Evolutionary conservation across 1,140 invertebrate species (phyloP), one percentile per base, ranked within the genome.

Genomic region (Samia ricini): DNA sequence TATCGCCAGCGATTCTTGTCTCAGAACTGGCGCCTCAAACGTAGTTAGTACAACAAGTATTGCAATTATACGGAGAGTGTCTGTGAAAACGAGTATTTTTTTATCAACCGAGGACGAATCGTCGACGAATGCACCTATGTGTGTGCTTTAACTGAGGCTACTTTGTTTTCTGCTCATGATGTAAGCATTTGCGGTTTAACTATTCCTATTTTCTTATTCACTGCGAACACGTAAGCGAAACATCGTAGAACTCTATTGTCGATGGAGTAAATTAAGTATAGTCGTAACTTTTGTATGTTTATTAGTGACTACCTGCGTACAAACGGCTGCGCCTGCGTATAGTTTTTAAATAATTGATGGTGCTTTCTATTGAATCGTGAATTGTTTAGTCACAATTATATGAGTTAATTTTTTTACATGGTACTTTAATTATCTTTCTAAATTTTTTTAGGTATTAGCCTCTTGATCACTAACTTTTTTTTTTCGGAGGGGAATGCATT

Each of bases 1-100:
- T 8, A 61, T 85, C 0, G 72, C 56, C 7, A 65, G 77, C 74
- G 56, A 68, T 55, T 70, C 60, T 64, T 69, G 60, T 60, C 62
- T 65, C 23, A 24, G 61, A 52, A 36, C 72, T 60, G 81, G 72
- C 56, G 65, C 74, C 58, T 51, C 63, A 48, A 55, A 63, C 52
- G 71, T 76, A 64, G n/a, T n/a, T n/a, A n/a, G n/a, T n/a, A 42
- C 33, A 15, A 42, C 33, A 12, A 42, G 51, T 66, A 61, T 72
- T 66, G 58, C 67, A 67, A 68, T 76, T 66, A 66, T 64, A 56
- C 51, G 54, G 23, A 19, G 21, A 55, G 22, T 55, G 20, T 22
- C 22, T 24, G 24, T 24, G 24, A 22, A 8, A 22, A 23, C 20
- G 52, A 22, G 10, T 55, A 22, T 22, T 24, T 55, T n/a, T 42